A percentile compares a stretch with the other conserved stretches of the same genome.
Evolutionary conservation across 2,888 invertebrate genomes (phyloP).

Genomic region (Plutella xylostella): DNA sequence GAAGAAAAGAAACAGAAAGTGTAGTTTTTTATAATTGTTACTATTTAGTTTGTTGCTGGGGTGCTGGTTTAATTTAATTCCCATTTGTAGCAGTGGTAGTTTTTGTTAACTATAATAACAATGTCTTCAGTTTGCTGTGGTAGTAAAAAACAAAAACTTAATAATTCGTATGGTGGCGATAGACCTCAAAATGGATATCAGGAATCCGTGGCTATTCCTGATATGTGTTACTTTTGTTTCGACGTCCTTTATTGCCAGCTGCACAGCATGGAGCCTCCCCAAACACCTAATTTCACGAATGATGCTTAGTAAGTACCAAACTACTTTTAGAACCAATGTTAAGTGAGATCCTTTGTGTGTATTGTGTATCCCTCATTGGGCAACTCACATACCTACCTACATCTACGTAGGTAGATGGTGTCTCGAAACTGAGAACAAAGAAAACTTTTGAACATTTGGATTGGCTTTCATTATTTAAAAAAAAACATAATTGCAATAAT

Average conservation of each 20-base stretch:
- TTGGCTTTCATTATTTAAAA: too few species aligned
- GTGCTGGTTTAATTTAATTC: not conserved
- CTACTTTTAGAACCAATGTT: too few species aligned
- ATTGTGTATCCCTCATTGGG: too few species aligned
- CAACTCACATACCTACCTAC: too few species aligned
- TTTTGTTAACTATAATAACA: constrained; percentile 28
- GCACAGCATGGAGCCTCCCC: constrained; percentile 92
- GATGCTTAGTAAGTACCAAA: constrained; percentile 91
- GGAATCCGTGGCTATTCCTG: constrained; percentile 82
- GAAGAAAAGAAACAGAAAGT: not conserved
- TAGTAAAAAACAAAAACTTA: constrained; percentile 91
- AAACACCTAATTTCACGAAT: constrained; percentile 92
- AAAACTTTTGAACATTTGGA: too few species aligned
- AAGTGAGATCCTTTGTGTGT: too few species aligned
- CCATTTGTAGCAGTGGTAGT: constrained; percentile 28
- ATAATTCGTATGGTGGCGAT: constrained; percentile 73
- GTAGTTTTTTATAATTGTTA: not conserved
- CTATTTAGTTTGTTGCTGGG: not conserved
- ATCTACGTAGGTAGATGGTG: too few species aligned
- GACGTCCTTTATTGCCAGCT: constrained; percentile 97
- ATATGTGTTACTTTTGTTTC: constrained; percentile 99
- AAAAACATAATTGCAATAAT: too few species aligned
- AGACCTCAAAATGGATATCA: constrained; percentile 67
- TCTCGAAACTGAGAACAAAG: too few species aligned
- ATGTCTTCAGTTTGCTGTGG: constrained; percentile 95